Base-by-base conservation (phyloP, 2,888 invertebrate species). In the Drosophila subsilvestris region DNA sequence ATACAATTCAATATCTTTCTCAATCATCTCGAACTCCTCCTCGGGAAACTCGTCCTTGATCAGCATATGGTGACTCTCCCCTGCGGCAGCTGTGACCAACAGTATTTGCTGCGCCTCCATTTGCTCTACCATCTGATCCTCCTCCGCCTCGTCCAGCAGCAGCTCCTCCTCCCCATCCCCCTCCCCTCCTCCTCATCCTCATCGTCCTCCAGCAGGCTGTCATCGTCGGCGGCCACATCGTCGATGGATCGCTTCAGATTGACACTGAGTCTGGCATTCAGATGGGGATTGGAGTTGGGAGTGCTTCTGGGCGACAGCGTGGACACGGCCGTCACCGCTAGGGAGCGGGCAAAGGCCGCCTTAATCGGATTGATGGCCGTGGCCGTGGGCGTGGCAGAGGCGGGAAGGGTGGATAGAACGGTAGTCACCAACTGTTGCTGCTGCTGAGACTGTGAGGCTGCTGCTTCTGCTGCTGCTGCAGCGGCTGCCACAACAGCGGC, bases 1-100 rank as follows among this genome's bases (percentile, higher is more conserved):
- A 68, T 88, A 89, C 68, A 90, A 51, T 25, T 90, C 84, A n/a
- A 89, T 84, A 56, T 80, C 76, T 54, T 86, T 87, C 49, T 89
- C 89, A n/a, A 88, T 78, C 25, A 89, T 74, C 5, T 78, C 78
- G 67, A 56, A 87, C 6, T 87, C 78, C 48, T 86, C 79, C 63
- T 81, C 75, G 72, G 72, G 60, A 74, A 70, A 84, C 63, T 86
- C 86, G 56, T 75, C 61, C 58, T 86, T 83, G 29, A 76, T 76
- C 65, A 81, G 61, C 51, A 51, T 18, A 12, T 60, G 50, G 37
- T 76, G 72, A 67, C 72, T 62, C 18, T 70, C 65, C 67, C n/a
- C 37, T 37, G 37, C 7, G n/a, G 37, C 37, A 14, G 37, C 37
- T n/a, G 37, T 7, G n/a, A 37, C 37, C 37, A 37, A n/a, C 37